Base-by-base conservation (phyloP, 1,140 invertebrate genomes). In the Philotrypesis tridentata region DNA sequence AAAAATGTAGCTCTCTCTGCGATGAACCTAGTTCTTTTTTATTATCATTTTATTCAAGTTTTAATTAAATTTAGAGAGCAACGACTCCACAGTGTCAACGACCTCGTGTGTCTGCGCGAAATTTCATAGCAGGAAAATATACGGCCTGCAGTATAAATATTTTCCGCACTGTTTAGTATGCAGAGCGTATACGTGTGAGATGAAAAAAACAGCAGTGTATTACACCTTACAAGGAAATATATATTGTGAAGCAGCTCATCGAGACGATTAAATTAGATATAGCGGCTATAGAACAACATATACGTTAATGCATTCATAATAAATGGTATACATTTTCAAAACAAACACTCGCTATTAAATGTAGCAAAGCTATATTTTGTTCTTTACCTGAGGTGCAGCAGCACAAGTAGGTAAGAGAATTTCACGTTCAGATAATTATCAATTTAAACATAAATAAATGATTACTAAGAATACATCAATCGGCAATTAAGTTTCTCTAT, bases 161-260 rank as follows among this genome's bases (percentile, higher is more conserved):
- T 37, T 70, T 70, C 31, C 67, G 67, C 31, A 31, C 67, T 37
- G 67, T 23, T 70, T 37, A 70, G 31, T 23, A 70, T 70, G 17
- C 29, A 8, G 67, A 12, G 21, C 67, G 37, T 37, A 29, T n/a
- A n/a, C n/a, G n/a, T 31, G 27, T 70, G 67, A 31, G 27, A n/a
- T 65, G 27, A 65, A 14, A 27, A 65, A 29, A 29, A 65, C 63
- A 65, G n/a, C 27, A 9, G 48, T 55, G 8, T 37, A 37, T 37
- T 14, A 55, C 48, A 17, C 21, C 48, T 55, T 55, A 17, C 6
- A 55, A 55, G 48, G 40, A 11, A 55, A 55, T 55, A 55, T 55
- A 55, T 21, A 60, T 63, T 14, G 27, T 12, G 9, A 29, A 65
- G 14, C 27, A 14, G 0, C 27, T 65, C 0, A 65, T 65, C 25